Percentiles rank a stretch among this genome's conserved stretches.
Conservation (phyloP, 2,797 vertebrate species). For the Lepus oiostolus region DNA sequence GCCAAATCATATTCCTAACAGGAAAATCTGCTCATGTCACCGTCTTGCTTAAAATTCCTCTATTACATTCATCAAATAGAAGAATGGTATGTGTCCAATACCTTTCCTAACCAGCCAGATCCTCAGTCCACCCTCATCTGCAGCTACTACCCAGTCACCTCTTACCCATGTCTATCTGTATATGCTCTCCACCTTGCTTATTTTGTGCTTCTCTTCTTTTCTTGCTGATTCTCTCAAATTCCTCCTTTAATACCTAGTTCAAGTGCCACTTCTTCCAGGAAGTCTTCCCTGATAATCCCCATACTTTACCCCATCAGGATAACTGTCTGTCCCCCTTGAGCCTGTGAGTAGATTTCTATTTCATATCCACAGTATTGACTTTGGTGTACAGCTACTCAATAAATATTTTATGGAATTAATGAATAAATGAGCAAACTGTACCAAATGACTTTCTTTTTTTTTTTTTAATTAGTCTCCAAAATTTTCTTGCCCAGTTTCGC, state of each 20-base stretch:
- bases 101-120: neutral
- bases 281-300: neutral
- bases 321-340: neutral
- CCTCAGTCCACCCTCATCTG: neutral
- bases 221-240: neutral
- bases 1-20: conserved; percentile 17
- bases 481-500: conserved; percentile 23
- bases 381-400: neutral
- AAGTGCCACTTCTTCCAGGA: neutral
- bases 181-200: neutral
- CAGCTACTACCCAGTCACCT: neutral
- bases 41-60: conserved; percentile 50
- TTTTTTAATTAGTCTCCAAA: conserved; percentile 21
- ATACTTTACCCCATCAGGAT: neutral
- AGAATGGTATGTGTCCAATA: neutral
- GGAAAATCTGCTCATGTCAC: conserved; percentile 28
- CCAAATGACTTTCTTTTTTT: conserved; percentile 46
- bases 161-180: neutral
- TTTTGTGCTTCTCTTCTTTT: neutral
- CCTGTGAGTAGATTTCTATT: neutral
- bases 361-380: conserved; percentile 48
- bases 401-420: conserved; percentile 52
- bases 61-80: neutral
- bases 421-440: conserved; percentile 35
- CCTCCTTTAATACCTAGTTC: neutral